Base-by-base conservation (phyloP, 2,888 invertebrate species). In the Emmelina monodactyla region DNA sequence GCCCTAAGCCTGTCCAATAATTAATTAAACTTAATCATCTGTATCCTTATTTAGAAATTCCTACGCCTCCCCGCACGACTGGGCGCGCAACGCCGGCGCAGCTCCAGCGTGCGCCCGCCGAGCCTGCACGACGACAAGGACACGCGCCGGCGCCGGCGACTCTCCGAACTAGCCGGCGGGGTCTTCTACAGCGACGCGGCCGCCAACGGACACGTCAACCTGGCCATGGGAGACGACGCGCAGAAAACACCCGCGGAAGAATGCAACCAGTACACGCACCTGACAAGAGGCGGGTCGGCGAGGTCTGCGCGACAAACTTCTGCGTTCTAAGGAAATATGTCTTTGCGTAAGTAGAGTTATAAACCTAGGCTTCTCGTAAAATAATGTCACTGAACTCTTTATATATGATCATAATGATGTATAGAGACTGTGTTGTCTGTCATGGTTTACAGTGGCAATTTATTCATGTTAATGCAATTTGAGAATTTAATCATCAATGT, bases 91-190 rank as follows among this genome's bases (percentile, higher is more conserved):
- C 60, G 75, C 2, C 60, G 78, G 1, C 68, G 79, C 39, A 76
- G 73, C 47, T 76, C 76, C 14, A 76, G 78, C 47, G 57, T 79
- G 35, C 69, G 76, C 1, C 73, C 79, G 10, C 71, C 76, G 15
- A 58, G 68, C 46, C 40, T 71, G 29, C 47, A 62, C 9, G 67
- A 79, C 47, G 70, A 73, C 52, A 80, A 75, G 50, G 80, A 80
- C 52, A 69, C 68, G 37, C 58, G 75, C 14, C 64, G 80, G 3
- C 59, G 78, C 16, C 66, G 80, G 2, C 58, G 79, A 6, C 64
- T 81, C 12, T 80, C 80, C 5, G 76, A 79, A 44, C 49, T 79
- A 45, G 79, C 80, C 1, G 80, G 80, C 16, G 80, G 80, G 4
- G 71, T 78, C 25, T 80, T 79, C 61, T 80, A 80, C 60, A 76